Evolutionary conservation across 2,888 invertebrate genomes (phyloP).

Genomic region (Galeopsomyia nigrocyanea): DNA sequence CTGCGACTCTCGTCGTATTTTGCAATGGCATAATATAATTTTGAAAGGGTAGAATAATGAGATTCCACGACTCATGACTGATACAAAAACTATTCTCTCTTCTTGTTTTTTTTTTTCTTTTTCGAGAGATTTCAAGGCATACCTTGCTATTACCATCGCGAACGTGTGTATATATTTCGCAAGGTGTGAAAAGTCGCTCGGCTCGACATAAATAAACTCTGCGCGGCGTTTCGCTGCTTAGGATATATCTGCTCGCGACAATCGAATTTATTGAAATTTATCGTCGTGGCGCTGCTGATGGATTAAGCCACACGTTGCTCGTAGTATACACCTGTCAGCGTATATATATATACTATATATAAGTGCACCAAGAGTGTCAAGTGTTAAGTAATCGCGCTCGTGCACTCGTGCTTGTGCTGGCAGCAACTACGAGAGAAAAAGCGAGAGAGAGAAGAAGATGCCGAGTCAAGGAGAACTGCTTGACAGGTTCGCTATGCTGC

Average conservation of each 20-base stretch:
- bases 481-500: not conserved
- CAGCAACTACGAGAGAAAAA: too few species aligned
- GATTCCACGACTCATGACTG: not conserved
- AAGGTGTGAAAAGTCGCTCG: too few species aligned
- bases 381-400: not conserved
- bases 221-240: not conserved
- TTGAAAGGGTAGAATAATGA: too few species aligned
- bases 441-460: constrained; percentile 18
- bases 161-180: too few species aligned
- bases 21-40: too few species aligned
- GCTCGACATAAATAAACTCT: not conserved
- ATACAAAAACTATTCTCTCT: not conserved
- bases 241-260: not conserved
- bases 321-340: constrained; percentile 24
- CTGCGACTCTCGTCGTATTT: too few species aligned
- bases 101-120: not conserved
- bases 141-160: not conserved
- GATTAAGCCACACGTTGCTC: constrained; percentile 18
- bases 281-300: not conserved
- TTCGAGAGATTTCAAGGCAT: not conserved
- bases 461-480: constrained; percentile 46
- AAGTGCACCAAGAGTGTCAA: too few species aligned
- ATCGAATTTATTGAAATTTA: constrained; percentile 38
- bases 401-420: not conserved
- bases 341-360: too few species aligned